Conservation (phyloP, 2,113 vertebrate species). For the Phyllopteryx taeniolatus region DNA sequence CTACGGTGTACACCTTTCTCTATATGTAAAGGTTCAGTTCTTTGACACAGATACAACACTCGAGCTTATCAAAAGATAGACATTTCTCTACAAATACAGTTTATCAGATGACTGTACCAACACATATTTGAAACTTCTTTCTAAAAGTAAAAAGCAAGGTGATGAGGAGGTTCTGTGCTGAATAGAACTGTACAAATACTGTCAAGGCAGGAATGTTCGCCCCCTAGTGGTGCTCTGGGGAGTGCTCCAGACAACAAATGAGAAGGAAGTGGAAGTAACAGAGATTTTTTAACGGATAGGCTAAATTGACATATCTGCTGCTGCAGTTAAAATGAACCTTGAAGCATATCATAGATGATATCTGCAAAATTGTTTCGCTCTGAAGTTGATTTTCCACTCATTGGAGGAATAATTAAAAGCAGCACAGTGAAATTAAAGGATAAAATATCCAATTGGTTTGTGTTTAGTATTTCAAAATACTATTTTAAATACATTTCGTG, state of each 20-base stretch:
- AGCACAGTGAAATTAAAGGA: conserved; percentile 13
- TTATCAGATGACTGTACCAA: background rate
- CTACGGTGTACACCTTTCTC: conserved; percentile 31
- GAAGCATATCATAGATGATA: conserved; percentile 11
- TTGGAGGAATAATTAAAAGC: conserved; percentile 48
- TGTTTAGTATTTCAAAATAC: no score
- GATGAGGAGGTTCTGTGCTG: conserved; percentile 6
- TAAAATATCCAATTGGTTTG: conserved; percentile 6
- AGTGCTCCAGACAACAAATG: conserved; percentile 3
- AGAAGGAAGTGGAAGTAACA: background rate
- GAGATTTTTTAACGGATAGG: background rate
- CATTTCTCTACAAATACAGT: background rate
- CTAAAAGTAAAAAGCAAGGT: conserved; percentile 14
- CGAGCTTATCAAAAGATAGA: conserved; percentile 14
- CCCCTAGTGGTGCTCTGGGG: conserved; percentile 53
- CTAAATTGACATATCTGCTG: background rate
- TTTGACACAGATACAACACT: conserved; percentile 32
- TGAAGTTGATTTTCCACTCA: conserved; percentile 25
- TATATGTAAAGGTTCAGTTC: conserved; percentile 28
- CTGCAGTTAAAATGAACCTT: background rate
- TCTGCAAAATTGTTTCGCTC: conserved; percentile 8
- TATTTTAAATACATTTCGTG: background rate
- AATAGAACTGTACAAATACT: conserved; percentile 77
- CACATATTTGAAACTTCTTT: conserved; percentile 12
- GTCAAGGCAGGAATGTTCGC: conserved; percentile 93